Evolutionary conservation across 1,140 invertebrate species (phyloP).

Genomic region (Pseudomyrmex sp.): DNA sequence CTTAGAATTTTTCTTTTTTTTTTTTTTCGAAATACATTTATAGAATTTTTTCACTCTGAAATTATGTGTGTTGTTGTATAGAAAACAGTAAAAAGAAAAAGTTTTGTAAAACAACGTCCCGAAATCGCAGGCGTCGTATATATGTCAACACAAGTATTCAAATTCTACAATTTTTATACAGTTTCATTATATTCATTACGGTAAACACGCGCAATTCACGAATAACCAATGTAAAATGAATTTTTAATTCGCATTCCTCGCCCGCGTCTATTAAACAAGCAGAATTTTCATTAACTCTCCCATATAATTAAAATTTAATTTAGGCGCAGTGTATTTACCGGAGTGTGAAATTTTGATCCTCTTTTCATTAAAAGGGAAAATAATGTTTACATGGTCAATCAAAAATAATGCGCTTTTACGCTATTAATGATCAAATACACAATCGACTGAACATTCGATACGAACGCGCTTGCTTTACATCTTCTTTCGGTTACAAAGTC

Average conservation of each 20-base stretch:
- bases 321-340: slow-evolving; percentile 43
- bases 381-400: slow-evolving; percentile 37
- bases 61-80: no score
- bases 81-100: background rate
- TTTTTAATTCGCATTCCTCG: slow-evolving; percentile 54
- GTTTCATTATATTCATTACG: slow-evolving; percentile 21
- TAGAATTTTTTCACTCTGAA: background rate
- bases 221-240: slow-evolving; percentile 29
- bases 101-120: no score
- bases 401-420: slow-evolving; percentile 26
- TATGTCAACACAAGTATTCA: background rate
- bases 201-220: slow-evolving; percentile 13
- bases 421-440: slow-evolving; percentile 28
- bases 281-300: slow-evolving; percentile 60
- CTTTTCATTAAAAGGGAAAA: slow-evolving; percentile 52
- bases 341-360: slow-evolving; percentile 52
- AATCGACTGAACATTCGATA: background rate
- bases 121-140: no score
- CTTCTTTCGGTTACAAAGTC: background rate
- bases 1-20: no score
- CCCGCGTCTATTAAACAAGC: slow-evolving; percentile 55
- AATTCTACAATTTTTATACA: background rate
- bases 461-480: background rate
- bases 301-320: slow-evolving; percentile 62
- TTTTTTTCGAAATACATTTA: background rate